Conservation (phyloP, 2,888 invertebrate species). For the Lithophane leautieri region DNA sequence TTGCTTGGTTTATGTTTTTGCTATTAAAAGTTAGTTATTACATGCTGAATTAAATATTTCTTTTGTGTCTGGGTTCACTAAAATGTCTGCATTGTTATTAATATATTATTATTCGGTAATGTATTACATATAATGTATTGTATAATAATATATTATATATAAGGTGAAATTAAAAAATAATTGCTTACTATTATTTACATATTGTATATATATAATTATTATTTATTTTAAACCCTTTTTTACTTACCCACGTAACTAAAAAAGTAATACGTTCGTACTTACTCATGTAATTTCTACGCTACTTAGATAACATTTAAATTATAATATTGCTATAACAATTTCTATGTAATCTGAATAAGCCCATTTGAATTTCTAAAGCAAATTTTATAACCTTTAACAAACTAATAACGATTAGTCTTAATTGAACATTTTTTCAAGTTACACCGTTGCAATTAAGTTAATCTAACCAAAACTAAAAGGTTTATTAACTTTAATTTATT, state of each 20-base stretch:
- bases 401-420: constrained; percentile 19
- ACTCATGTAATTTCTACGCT: background rate
- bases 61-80: background rate
- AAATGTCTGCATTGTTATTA: background rate
- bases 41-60: background rate
- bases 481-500: background rate
- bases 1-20: constrained; percentile 36
- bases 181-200: no score
- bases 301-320: background rate
- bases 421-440: constrained; percentile 17
- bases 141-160: background rate
- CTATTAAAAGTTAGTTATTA: constrained; percentile 22
- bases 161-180: no score
- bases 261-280: no score
- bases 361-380: constrained; percentile 7
- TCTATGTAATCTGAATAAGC: constrained; percentile 1
- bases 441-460: constrained; percentile 6
- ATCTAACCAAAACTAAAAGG: constrained; percentile 18
- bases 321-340: background rate
- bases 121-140: background rate
- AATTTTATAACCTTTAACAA: constrained; percentile 25
- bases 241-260: no score
- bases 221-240: background rate
- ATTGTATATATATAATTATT: background rate
- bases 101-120: background rate